A percentile compares a stretch with the other conserved stretches of the same genome.
phyloP scores from a whole-genome alignment of 2,797 vertebrate genomes.

The Girardinus metallicus region DNA sequence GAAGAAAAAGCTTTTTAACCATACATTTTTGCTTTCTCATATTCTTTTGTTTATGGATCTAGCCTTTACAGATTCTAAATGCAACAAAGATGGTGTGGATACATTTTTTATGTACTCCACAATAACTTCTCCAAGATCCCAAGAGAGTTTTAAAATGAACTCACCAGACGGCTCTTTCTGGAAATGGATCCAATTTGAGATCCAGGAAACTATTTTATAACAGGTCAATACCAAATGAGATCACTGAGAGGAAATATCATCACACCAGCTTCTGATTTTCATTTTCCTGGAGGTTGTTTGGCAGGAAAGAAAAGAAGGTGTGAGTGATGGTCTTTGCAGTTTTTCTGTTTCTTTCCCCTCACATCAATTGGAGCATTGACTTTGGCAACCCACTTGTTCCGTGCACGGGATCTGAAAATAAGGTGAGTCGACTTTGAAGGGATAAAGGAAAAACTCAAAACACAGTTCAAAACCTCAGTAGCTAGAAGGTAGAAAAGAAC shows the following conservation, averaged over 20 bases:
- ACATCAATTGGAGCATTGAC: conserved; percentile 66
- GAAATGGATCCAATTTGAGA: conserved; percentile 8
- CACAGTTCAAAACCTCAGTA: conserved; percentile 58
- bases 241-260: conserved; percentile 16
- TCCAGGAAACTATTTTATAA: conserved; percentile 3
- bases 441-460: conserved; percentile 70
- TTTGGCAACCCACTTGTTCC: conserved; percentile 59
- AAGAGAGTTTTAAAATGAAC: conserved; percentile 4
- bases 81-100: neutral
- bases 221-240: conserved; percentile 30
- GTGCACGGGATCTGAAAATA: conserved; percentile 67
- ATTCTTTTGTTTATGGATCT: neutral
- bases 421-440: conserved; percentile 66
- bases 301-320: neutral
- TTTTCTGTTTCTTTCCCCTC: conserved; percentile 67
- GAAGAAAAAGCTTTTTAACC: neutral
- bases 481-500: conserved; percentile 52
- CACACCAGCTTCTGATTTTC: conserved; percentile 39
- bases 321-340: conserved; percentile 23
- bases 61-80: neutral
- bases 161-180: conserved; percentile 4
- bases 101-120: neutral
- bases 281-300: conserved; percentile 9
- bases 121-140: neutral
- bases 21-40: too few relatives aligned